phyloP scores from a whole-genome alignment of 92 coral and sea anemone species.

The Parazoanthus atlanticus region DNA sequence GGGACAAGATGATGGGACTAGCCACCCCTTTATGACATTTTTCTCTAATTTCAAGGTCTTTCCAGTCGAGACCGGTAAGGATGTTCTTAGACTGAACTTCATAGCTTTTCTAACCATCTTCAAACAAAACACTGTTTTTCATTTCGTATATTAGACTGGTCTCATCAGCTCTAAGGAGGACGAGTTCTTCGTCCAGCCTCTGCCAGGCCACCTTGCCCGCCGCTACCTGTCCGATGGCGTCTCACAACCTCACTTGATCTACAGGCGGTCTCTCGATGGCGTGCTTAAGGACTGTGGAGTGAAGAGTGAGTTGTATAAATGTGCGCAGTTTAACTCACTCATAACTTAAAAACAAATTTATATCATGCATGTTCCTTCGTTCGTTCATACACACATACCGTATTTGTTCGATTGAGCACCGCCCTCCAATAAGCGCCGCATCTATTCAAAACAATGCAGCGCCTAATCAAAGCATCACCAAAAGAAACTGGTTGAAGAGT shows the following conservation, averaged over 20 bases:
- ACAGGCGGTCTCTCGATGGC: conserved; percentile 58
- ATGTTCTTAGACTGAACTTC: no score
- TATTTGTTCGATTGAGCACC: no score
- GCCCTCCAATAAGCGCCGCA: no score
- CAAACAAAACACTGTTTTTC: not conserved
- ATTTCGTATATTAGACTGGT: conserved; percentile 44
- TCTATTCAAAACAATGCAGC: no score
- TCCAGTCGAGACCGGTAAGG: no score
- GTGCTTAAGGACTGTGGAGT: conserved; percentile 54
- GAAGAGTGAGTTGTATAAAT: conserved; percentile 50
- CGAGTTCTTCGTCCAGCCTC: conserved; percentile 66
- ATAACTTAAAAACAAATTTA: not conserved
- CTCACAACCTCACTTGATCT: conserved; percentile 68
- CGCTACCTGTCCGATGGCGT: conserved; percentile 44
- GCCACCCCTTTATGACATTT: no score
- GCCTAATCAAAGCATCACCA: no score
- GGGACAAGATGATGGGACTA: no score
- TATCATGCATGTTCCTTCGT: not conserved
- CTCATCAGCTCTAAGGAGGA: conserved; percentile 51
- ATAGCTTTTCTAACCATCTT: no score
- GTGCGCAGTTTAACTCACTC: not conserved
- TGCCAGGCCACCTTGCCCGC: conserved; percentile 71
- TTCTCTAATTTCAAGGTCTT: no score
- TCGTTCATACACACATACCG: not conserved
- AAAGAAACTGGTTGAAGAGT: no score